Base-by-base conservation (phyloP, 2,113 vertebrate genomes). In the Tragelaphus scriptus region DNA sequence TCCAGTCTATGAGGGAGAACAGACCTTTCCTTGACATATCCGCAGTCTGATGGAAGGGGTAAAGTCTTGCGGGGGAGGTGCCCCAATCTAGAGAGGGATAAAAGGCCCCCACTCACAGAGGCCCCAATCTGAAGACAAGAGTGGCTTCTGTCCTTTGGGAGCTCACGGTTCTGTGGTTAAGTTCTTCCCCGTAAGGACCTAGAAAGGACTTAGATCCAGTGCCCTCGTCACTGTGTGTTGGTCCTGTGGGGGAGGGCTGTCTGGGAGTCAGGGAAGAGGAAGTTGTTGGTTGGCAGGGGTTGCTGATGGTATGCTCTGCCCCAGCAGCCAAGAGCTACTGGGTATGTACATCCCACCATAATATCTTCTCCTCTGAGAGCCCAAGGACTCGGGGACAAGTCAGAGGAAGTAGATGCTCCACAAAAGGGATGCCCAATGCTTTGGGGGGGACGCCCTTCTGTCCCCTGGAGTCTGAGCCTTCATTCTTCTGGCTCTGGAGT, bases 1-100 rank as follows among this genome's bases (percentile, higher is more conserved):
- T 58, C 17, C 2, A 8, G 49, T 11, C 71, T 77, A 3, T 51
- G 51, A 84, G 61, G 36, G 77, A 84, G 44, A 65, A 47, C 47
- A 53, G 61, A 28, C 3, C 8, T 68, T 84, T 71, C 53, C 51
- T 51, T 17, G 17, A 16, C 32, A 63, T 59, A 55, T 36, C 36
- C 40, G 30, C 3, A 32, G 0, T 65, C 26, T 75, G 36, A 63
- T 51, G 6, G 47, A 25, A 49, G 32, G 51, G 58, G 9, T 14
- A 30, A 53, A 63, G 59, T 21, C 25, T 36, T 40, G 61, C 0
- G 0, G 0, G 1, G 61, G 4, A 49, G 13, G 30, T 12, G 11
- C 23, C 25, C 36, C 36, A 10, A 7, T 14, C 23, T 85, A 25
- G 75, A 87, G 88, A 91, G 77, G 44, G 26, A 2, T 58, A 56